Conservation (phyloP, 2,797 vertebrate genomes). For the Macropus fuliginosus region DNA sequence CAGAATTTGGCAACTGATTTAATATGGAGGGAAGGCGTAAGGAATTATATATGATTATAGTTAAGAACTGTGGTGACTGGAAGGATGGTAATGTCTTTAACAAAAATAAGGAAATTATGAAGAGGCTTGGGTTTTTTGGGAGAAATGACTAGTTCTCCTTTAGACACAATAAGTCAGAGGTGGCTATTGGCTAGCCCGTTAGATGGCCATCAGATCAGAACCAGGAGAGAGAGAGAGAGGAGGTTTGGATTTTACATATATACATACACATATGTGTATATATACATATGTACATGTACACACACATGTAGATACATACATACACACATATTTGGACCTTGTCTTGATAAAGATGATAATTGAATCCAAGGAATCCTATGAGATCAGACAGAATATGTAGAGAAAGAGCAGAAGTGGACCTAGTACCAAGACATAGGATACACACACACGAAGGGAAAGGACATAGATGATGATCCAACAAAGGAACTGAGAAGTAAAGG, state of each 20-base stretch:
- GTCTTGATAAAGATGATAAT: neutral
- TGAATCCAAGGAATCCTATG: neutral
- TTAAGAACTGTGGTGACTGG: neutral
- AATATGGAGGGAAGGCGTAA: neutral
- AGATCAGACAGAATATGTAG: neutral
- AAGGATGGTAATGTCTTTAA: neutral
- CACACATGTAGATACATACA: too few species aligned
- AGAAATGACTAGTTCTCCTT: neutral
- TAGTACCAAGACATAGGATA: neutral
- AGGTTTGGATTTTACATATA: too few species aligned
- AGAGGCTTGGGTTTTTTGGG: neutral
- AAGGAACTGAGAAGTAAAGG: neutral
- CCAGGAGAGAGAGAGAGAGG: neutral
- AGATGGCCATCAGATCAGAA: neutral
- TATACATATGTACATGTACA: too few species aligned
- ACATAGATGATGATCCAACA: neutral
- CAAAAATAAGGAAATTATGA: neutral
- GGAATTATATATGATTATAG: neutral
- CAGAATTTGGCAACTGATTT: neutral
- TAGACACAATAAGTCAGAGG: neutral
- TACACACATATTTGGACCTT: too few species aligned
- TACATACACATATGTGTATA: too few species aligned
- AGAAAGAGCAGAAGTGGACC: neutral
- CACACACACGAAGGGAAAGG: neutral
- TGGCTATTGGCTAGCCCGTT: neutral